These are phyloP conservation scores for Brachypodius melanocephalos DNA, from an alignment of 2,113 vertebrate genomes.

Conservation along the genomic window DNA sequence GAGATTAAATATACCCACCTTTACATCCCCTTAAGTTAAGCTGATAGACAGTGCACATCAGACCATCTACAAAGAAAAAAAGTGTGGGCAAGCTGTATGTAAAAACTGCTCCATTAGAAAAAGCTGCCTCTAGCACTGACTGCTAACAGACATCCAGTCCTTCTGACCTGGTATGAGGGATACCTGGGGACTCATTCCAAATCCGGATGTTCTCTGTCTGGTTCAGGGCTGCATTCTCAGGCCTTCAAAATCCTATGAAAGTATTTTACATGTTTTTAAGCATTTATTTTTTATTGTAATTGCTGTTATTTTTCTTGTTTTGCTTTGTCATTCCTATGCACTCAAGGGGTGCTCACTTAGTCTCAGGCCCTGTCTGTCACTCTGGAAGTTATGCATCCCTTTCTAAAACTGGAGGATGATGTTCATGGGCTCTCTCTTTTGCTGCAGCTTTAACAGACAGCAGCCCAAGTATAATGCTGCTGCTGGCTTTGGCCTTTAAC, in stretches of 20 bases:
- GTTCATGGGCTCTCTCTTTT: neutral
- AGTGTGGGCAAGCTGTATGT: fast-evolving
- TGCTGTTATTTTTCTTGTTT: neutral
- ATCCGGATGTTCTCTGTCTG: neutral
- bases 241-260: neutral
- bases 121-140: neutral
- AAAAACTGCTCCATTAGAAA: neutral
- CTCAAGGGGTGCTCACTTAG: neutral
- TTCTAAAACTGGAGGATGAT: neutral
- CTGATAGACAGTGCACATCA: neutral
- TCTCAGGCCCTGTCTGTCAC: neutral
- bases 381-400: neutral
- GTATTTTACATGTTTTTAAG: neutral
- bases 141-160: neutral
- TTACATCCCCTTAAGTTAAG: neutral
- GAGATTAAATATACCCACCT: neutral
- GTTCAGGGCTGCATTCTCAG: neutral
- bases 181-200: neutral
- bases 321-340: neutral
- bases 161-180: neutral
- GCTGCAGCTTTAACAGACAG: neutral
- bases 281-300: neutral
- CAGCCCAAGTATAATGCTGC: neutral
- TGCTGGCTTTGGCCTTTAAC: neutral
- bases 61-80: neutral